These are phyloP conservation scores for Pollicipes pollicipes DNA, from an alignment of 1,140 invertebrate species.

Conservation along the genomic window DNA sequence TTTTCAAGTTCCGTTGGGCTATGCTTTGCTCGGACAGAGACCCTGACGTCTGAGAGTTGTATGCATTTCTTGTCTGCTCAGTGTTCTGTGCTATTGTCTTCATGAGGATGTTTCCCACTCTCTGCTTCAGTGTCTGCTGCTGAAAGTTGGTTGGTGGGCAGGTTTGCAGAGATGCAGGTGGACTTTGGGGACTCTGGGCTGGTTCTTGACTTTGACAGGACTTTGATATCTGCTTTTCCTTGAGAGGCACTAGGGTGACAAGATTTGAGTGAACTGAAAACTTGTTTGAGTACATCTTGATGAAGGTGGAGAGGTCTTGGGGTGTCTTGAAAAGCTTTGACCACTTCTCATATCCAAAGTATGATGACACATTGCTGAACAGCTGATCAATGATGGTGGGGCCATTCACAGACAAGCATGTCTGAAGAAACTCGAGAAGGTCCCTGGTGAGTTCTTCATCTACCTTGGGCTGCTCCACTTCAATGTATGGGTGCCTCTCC, in stretches of 20 bases:
- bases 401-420: conserved; percentile 55
- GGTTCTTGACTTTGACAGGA: not conserved
- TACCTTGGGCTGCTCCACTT: conserved; percentile 31
- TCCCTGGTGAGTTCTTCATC: conserved; percentile 57
- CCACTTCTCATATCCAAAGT: conserved; percentile 33
- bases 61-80: not conserved
- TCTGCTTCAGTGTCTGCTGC: conserved; percentile 58
- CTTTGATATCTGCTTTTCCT: conserved; percentile 4
- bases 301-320: conserved; percentile 64
- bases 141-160: conserved; percentile 17
- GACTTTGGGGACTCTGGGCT: not conserved
- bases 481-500: conserved; percentile 17
- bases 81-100: conserved; percentile 70
- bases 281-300: conserved; percentile 73
- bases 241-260: conserved; percentile 41
- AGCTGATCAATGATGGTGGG: conserved; percentile 48
- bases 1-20: not conserved
- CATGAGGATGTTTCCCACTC: conserved; percentile 68
- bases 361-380: conserved; percentile 56
- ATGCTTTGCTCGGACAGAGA: conserved; percentile 3
- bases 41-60: not conserved
- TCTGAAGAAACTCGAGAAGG: conserved; percentile 54
- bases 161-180: not conserved
- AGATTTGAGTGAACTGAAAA: conserved; percentile 65
- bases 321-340: conserved; percentile 66